Percentiles rank a stretch among this genome's conserved stretches.
Evolutionary conservation across 1,140 invertebrate species (phyloP).

Genomic region (Eumaeus atala): DNA sequence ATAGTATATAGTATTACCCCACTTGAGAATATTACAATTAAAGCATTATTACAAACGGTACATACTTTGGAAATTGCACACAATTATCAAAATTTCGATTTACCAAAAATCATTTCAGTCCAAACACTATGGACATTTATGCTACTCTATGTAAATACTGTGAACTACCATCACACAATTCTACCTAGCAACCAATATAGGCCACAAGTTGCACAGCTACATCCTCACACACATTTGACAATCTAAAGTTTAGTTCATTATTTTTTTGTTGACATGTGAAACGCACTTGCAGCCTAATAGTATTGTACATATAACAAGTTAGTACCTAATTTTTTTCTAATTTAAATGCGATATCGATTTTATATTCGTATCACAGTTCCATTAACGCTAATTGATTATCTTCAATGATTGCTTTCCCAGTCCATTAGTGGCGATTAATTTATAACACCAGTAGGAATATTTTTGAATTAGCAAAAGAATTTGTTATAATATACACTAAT

Average conservation of each 20-base stretch:
- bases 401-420: background rate
- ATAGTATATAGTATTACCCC: background rate
- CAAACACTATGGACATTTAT: background rate
- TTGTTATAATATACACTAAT: too few relatives aligned
- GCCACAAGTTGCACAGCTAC: background rate
- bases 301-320: too few relatives aligned
- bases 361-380: slow-evolving; percentile 17
- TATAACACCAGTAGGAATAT: background rate
- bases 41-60: slow-evolving; percentile 6
- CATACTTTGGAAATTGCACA: slow-evolving; percentile 3
- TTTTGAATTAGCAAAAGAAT: background rate
- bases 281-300: too few relatives aligned
- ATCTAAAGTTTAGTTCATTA: too few relatives aligned
- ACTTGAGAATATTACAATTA: slow-evolving; percentile 4
- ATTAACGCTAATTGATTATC: slow-evolving; percentile 13
- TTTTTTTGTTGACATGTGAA: too few relatives aligned
- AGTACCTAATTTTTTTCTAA: too few relatives aligned
- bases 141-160: slow-evolving; percentile 5
- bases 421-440: slow-evolving; percentile 1
- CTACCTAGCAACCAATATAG: background rate
- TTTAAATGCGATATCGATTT: slow-evolving; percentile 12
- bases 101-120: background rate
- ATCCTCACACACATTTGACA: too few relatives aligned
- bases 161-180: background rate
- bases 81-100: background rate